These are phyloP conservation scores for Embidobia sp. DNA, from an alignment of 2,888 invertebrate genomes.

Conservation along the genomic window DNA sequence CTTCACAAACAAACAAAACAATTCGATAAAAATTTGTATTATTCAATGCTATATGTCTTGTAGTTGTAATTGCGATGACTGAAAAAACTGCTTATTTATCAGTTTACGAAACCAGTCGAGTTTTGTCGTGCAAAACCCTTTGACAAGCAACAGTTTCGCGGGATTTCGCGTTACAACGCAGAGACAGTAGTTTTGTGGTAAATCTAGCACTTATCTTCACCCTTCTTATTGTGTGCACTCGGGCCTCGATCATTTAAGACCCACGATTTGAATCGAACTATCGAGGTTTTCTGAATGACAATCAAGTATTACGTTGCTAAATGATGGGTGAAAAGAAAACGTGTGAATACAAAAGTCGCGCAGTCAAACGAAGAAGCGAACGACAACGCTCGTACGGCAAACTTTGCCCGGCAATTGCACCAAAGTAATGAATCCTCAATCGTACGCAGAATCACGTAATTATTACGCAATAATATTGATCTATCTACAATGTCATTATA, in stretches of 20 bases:
- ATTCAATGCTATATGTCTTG: slow-evolving; percentile 50
- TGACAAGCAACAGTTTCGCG: background rate
- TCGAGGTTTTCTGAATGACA: slow-evolving; percentile 38
- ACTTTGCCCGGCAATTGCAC: slow-evolving; percentile 16
- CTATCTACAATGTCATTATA: slow-evolving; percentile 43
- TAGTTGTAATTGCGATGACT: slow-evolving; percentile 44
- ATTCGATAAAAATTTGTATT: slow-evolving; percentile 50
- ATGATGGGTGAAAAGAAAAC: background rate
- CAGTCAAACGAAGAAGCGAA: background rate
- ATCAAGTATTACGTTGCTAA: slow-evolving; percentile 12
- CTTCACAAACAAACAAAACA: slow-evolving; percentile 42
- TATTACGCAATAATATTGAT: slow-evolving; percentile 32
- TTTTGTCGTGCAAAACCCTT: slow-evolving; percentile 9
- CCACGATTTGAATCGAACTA: slow-evolving; percentile 29
- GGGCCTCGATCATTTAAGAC: slow-evolving; percentile 39
- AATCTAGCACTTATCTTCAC: slow-evolving; percentile 10
- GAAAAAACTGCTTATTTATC: slow-evolving; percentile 36
- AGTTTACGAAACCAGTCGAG: slow-evolving; percentile 11
- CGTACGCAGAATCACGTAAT: slow-evolving; percentile 23
- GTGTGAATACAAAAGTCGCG: background rate
- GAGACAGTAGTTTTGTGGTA: background rate
- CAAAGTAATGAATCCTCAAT: slow-evolving; percentile 17
- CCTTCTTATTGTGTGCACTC: slow-evolving; percentile 31
- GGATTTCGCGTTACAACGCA: background rate
- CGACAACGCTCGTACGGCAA: slow-evolving; percentile 11